phyloP scores from a whole-genome alignment of 1,140 invertebrate genomes.

The Aphidius gifuensis region DNA sequence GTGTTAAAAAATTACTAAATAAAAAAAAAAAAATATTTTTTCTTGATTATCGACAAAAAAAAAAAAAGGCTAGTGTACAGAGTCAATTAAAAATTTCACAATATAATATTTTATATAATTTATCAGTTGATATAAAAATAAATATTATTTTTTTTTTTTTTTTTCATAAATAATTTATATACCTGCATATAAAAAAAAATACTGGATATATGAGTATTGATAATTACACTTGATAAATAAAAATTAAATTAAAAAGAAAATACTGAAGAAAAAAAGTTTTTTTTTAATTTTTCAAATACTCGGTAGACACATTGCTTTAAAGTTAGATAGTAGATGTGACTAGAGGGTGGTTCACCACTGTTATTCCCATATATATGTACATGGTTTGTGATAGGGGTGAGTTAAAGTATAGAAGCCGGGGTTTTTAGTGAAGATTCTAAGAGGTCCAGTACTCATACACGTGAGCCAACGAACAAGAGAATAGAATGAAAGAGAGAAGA shows the following conservation, averaged over 20 bases:
- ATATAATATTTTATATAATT: too few relatives aligned
- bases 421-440: constrained; percentile 51
- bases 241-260: too few relatives aligned
- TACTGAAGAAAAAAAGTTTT: neutral
- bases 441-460: constrained; percentile 50
- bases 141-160: neutral
- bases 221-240: neutral
- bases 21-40: too few relatives aligned
- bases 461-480: constrained; percentile 23
- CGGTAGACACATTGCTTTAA: constrained; percentile 46
- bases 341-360: constrained; percentile 38
- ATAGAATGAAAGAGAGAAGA: constrained; percentile 15
- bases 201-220: too few relatives aligned
- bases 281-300: constrained; percentile 32
- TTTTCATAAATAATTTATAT: too few relatives aligned
- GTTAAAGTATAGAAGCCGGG: constrained; percentile 22
- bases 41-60: too few relatives aligned
- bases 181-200: too few relatives aligned
- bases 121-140: too few relatives aligned
- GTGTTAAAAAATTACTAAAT: too few relatives aligned
- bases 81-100: too few relatives aligned
- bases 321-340: constrained; percentile 36
- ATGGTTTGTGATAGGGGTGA: constrained; percentile 10
- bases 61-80: too few relatives aligned
- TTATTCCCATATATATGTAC: constrained; percentile 14